Conservation (phyloP, 2,797 vertebrate species). For the Echiichthys vipera region DNA sequence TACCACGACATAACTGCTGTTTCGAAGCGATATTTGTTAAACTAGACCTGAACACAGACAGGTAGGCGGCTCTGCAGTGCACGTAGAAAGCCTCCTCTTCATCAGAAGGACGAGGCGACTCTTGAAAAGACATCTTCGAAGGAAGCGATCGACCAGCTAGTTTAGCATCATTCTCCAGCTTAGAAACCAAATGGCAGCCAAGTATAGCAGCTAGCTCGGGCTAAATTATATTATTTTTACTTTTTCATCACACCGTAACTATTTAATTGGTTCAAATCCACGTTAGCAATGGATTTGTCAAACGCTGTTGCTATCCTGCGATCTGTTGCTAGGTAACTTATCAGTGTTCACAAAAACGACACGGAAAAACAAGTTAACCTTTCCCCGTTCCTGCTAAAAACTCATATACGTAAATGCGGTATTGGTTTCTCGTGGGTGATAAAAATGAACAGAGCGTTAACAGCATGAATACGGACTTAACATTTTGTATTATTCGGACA, state of each 20-base stretch:
- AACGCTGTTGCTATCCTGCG: conserved; percentile 30
- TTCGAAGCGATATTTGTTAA: conserved; percentile 91
- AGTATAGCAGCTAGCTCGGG: background rate
- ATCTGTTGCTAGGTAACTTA: conserved; percentile 79
- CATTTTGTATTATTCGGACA: rapidly evolving
- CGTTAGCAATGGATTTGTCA: too few species aligned
- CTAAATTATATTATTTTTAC: background rate
- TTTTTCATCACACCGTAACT: background rate
- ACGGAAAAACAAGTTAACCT: conserved; percentile 56
- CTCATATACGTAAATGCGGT: rapidly evolving
- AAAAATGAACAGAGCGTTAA: rapidly evolving
- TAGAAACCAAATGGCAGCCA: background rate
- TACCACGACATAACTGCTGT: conserved; percentile 91
- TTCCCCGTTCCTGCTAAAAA: background rate
- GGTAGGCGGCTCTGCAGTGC: conserved; percentile 91
- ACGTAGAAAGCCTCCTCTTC: conserved; percentile 90
- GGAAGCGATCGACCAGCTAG: background rate
- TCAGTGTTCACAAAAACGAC: conserved; percentile 45
- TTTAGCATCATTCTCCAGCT: background rate
- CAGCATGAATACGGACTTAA: rapidly evolving
- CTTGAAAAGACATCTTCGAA: conserved; percentile 66
- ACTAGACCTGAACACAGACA: conserved; percentile 91
- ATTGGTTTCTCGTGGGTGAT: rapidly evolving
- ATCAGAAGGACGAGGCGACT: conserved; percentile 74
- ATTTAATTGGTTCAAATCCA: background rate